Conservation (phyloP, 2,888 invertebrate species). For the Disparrhopalites patrizii region DNA sequence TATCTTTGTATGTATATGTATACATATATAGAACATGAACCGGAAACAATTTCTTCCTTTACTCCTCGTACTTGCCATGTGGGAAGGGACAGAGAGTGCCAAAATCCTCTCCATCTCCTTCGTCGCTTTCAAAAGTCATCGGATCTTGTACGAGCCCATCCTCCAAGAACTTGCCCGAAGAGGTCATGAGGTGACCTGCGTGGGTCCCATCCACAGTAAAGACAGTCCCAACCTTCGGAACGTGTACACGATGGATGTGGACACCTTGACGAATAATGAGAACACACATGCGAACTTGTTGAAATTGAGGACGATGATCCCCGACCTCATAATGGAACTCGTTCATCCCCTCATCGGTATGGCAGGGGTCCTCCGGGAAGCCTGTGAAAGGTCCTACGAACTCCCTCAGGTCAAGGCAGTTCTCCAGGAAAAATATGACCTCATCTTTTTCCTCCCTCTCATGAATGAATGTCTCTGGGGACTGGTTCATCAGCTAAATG, state of each 20-base stretch:
- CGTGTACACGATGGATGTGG: neutral
- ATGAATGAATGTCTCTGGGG: conserved; percentile 28
- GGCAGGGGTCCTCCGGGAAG: too few relatives aligned
- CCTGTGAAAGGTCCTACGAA: neutral
- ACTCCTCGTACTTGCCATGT: too few relatives aligned
- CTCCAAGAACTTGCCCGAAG: conserved; percentile 55
- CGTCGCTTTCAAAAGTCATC: conserved; percentile 32
- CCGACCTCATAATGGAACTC: too few relatives aligned
- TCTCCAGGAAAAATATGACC: conserved; percentile 28
- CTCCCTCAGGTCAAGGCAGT: conserved; percentile 17
- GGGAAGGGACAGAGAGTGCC: too few relatives aligned
- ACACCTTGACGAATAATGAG: too few relatives aligned
- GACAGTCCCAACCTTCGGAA: conserved; percentile 7
- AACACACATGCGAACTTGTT: too few relatives aligned
- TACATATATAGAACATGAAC: too few relatives aligned
- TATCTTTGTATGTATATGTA: too few relatives aligned
- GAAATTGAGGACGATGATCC: too few relatives aligned
- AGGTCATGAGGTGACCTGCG: conserved; percentile 58
- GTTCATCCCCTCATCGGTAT: too few relatives aligned
- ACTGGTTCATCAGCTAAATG: conserved; percentile 21
- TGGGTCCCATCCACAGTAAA: conserved; percentile 51
- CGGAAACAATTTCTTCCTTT: too few relatives aligned
- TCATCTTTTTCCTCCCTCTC: conserved; percentile 23
- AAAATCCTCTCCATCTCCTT: conserved; percentile 40
- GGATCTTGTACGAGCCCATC: conserved; percentile 49